phyloP scores from a whole-genome alignment of 2,888 invertebrate genomes.

The Agrochola lychnidis region DNA sequence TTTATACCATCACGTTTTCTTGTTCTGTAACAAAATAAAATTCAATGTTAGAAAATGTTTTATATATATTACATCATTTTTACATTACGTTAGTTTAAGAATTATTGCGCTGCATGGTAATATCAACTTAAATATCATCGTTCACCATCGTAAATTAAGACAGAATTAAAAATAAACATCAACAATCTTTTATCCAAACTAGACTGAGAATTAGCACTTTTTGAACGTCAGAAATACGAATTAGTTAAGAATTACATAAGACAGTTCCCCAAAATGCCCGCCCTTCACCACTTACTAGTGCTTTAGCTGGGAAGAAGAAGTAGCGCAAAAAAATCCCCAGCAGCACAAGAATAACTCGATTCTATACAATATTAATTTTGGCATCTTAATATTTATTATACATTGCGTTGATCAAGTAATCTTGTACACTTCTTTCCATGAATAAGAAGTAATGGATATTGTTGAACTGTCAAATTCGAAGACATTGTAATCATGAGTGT shows the following conservation, averaged over 20 bases:
- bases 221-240: no score
- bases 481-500: neutral
- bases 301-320: neutral
- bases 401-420: neutral
- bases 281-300: neutral
- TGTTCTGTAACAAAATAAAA: constrained; percentile 64
- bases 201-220: neutral
- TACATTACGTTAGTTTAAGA: neutral
- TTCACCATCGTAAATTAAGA: neutral
- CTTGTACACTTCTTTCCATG: neutral
- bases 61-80: neutral
- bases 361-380: neutral
- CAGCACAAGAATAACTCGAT: neutral
- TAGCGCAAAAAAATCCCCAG: no score
- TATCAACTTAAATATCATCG: no score
- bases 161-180: neutral
- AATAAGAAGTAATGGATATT: neutral
- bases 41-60: constrained; percentile 29
- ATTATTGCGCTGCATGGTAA: neutral
- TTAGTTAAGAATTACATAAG: neutral
- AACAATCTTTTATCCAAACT: neutral
- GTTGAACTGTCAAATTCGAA: neutral
- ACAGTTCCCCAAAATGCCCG: neutral
- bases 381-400: neutral
- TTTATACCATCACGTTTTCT: constrained; percentile 60